These are phyloP conservation scores for Paguma larvata DNA, from an alignment of 2,797 vertebrate genomes.

Conservation along the genomic window DNA sequence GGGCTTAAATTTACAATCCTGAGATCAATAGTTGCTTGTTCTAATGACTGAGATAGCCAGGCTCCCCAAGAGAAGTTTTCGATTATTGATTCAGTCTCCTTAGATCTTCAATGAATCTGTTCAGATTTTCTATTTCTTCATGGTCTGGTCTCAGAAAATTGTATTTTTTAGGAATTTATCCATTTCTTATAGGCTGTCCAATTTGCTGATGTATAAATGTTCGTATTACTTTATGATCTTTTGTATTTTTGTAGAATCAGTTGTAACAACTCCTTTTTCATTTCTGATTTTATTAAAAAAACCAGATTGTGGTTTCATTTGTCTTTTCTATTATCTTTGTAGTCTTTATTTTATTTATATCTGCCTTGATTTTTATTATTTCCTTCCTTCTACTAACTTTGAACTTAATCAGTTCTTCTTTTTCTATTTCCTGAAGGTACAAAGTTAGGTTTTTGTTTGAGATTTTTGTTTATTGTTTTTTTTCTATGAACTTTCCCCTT, in stretches of 20 bases:
- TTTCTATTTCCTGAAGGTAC: neutral
- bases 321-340: neutral
- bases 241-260: neutral
- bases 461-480: neutral
- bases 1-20: neutral
- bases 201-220: neutral
- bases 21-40: neutral
- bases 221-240: neutral
- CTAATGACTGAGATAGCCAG: neutral
- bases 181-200: neutral
- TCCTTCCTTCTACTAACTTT: neutral
- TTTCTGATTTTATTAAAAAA: neutral
- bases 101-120: neutral
- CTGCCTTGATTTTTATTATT: neutral
- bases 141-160: neutral
- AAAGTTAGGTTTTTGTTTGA: neutral
- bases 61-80: neutral
- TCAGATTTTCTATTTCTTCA: neutral
- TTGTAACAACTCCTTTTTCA: neutral
- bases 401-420: neutral
- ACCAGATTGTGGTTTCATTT: neutral
- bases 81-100: neutral
- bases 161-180: neutral
- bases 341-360: neutral
- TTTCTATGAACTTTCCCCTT: neutral